Percentiles rank a stretch among this genome's conserved stretches.
phyloP scores from a whole-genome alignment of 2,888 invertebrate genomes.

The Crematogaster levior region DNA sequence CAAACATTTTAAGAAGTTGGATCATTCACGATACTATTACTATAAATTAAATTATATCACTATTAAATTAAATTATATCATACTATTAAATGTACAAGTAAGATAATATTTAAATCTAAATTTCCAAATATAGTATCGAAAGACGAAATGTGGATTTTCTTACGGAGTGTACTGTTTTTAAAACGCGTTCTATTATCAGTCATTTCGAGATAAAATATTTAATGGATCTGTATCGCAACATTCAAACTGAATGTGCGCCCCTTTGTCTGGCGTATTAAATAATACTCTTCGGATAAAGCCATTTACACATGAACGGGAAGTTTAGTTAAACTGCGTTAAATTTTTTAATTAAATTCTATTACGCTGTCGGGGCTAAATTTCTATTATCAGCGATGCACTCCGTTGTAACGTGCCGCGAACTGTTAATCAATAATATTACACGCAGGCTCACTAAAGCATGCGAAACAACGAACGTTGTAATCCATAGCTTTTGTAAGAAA shows the following conservation, averaged over 20 bases:
- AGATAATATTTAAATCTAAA: not conserved
- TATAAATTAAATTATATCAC: too few relatives aligned
- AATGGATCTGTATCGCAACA: not conserved
- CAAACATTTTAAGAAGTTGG: not conserved
- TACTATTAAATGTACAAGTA: not conserved
- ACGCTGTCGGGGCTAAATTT: conserved; percentile 25
- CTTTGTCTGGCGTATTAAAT: conserved; percentile 16
- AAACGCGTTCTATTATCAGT: not conserved
- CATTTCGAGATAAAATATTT: not conserved
- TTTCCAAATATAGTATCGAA: not conserved
- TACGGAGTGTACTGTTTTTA: not conserved
- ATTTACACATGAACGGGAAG: conserved; percentile 23
- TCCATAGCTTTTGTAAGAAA: conserved; percentile 26
- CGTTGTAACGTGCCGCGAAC: conserved; percentile 39
- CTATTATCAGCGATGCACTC: conserved; percentile 39
- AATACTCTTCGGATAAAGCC: not conserved
- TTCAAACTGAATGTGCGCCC: not conserved
- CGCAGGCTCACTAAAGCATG: conserved; percentile 36
- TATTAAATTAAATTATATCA: too few relatives aligned
- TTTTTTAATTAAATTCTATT: conserved; percentile 49
- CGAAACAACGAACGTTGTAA: conserved; percentile 33
- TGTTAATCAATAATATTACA: conserved; percentile 52
- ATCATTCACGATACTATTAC: not conserved
- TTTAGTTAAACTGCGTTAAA: conserved; percentile 37
- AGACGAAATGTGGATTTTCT: not conserved